phyloP scores from a whole-genome alignment of 2,888 invertebrate genomes.

The Lasiommata megera region DNA sequence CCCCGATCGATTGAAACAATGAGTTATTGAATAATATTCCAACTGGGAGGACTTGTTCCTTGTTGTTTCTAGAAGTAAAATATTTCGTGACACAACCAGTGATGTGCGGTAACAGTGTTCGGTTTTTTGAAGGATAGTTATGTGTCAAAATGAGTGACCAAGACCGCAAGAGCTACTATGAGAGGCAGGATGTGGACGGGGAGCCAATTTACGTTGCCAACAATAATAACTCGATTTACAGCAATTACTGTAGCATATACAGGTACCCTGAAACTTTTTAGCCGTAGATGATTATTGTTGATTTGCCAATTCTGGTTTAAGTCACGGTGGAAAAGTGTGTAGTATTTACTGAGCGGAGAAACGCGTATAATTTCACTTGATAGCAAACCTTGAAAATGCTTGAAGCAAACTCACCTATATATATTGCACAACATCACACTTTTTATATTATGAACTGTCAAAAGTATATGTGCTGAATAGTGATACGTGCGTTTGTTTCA shows the following conservation, averaged over 20 bases:
- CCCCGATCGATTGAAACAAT: conserved; percentile 64
- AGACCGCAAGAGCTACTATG: conserved; percentile 59
- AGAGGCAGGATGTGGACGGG: conserved; percentile 54
- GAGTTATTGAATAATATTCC: conserved; percentile 61
- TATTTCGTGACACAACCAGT: conserved; percentile 34
- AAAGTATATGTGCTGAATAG: too few relatives aligned
- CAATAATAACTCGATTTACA: conserved; percentile 75
- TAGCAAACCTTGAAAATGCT: conserved; percentile 14
- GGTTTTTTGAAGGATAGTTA: conserved; percentile 36
- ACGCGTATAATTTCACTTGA: not conserved
- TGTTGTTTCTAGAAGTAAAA: conserved; percentile 17
- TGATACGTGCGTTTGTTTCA: too few relatives aligned
- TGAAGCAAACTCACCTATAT: not conserved
- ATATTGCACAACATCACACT: too few relatives aligned
- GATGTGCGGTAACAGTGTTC: conserved; percentile 32
- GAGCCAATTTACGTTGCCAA: conserved; percentile 63
- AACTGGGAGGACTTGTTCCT: conserved; percentile 46
- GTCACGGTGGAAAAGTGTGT: not conserved
- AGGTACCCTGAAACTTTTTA: conserved; percentile 46
- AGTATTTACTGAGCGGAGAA: not conserved
- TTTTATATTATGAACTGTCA: too few relatives aligned
- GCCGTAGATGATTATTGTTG: not conserved
- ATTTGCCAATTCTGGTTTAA: too few relatives aligned
- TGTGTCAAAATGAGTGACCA: conserved; percentile 65
- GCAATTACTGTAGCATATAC: conserved; percentile 82